These are phyloP conservation scores for Danio aesculapii DNA, from an alignment of 2,797 vertebrate genomes.

Conservation along the genomic window DNA sequence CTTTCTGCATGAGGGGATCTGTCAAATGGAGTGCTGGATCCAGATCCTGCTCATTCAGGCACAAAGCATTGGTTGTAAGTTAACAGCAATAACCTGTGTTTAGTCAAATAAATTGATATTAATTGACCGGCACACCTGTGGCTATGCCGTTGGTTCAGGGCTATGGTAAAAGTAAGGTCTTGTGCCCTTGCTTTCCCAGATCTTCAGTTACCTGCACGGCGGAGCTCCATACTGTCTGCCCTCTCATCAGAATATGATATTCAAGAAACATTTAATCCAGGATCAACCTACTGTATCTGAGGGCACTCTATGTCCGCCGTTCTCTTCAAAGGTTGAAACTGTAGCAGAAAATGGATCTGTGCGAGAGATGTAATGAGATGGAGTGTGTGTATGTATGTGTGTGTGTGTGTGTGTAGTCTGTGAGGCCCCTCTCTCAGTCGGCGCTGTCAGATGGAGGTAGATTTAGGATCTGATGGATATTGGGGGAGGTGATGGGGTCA, in stretches of 20 bases:
- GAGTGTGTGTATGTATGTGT: slow-evolving; percentile 27
- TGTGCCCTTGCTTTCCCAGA: background rate
- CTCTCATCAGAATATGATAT: slow-evolving; percentile 37
- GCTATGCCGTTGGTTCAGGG: background rate
- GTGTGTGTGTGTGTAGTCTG: slow-evolving; percentile 40
- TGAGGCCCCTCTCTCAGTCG: slow-evolving; percentile 42
- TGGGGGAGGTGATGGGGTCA: slow-evolving; percentile 33
- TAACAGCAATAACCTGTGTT: too few species aligned
- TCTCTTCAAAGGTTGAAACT: slow-evolving; percentile 29
- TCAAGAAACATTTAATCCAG: slow-evolving; percentile 23
- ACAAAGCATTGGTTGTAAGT: too few species aligned
- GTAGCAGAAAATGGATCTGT: slow-evolving; percentile 39
- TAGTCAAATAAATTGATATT: too few species aligned
- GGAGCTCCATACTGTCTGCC: slow-evolving; percentile 12
- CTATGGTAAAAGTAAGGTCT: background rate
- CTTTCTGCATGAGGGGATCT: too few species aligned
- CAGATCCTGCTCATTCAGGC: too few species aligned
- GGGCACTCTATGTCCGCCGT: slow-evolving; percentile 35
- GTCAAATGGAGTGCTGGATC: too few species aligned
- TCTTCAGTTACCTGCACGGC: background rate
- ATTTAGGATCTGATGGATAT: slow-evolving; percentile 51
- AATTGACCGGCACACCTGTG: too few species aligned
- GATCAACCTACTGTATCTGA: slow-evolving; percentile 15
- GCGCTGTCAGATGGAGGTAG: slow-evolving; percentile 46
- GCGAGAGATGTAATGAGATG: slow-evolving; percentile 6